A percentile compares a stretch with the other conserved stretches of the same genome.
Evolutionary conservation across 1,140 invertebrate species (phyloP).

Genomic region (Drosophila elegans): DNA sequence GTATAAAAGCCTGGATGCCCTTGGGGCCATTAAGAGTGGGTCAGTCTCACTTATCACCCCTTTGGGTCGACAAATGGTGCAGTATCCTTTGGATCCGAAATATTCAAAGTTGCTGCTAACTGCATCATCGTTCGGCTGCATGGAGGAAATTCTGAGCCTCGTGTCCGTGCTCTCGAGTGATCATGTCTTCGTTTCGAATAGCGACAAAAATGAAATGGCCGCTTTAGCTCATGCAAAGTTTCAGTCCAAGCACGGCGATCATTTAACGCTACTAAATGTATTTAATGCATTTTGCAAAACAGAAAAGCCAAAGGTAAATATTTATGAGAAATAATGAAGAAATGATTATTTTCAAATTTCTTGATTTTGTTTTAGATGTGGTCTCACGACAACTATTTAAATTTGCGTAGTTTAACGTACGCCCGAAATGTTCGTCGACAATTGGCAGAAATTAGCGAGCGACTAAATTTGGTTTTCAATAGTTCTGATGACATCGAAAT

Average conservation of each 20-base stretch:
- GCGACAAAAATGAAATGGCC: constrained; percentile 88
- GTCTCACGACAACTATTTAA: constrained; percentile 96
- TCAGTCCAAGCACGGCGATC: constrained; percentile 94
- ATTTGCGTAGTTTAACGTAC: constrained; percentile 93
- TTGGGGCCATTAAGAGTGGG: constrained; percentile 89
- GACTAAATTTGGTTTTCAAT: constrained; percentile 88
- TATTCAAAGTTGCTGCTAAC: constrained; percentile 94
- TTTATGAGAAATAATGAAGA: not conserved
- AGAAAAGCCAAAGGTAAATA: constrained; percentile 89
- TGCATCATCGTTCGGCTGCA: constrained; percentile 91
- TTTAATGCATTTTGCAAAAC: constrained; percentile 91
- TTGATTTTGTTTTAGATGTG: constrained; percentile 88
- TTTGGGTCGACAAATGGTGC: constrained; percentile 93
- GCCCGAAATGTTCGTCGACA: constrained; percentile 93
- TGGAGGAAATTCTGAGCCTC: constrained; percentile 91
- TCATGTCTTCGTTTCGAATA: constrained; percentile 86
- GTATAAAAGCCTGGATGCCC: constrained; percentile 89
- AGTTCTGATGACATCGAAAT: constrained; percentile 91
- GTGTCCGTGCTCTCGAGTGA: constrained; percentile 88
- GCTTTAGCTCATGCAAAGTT: constrained; percentile 91
- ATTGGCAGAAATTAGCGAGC: constrained; percentile 91
- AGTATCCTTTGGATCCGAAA: constrained; percentile 96
- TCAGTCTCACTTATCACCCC: constrained; percentile 87
- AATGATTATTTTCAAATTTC: too few species aligned
- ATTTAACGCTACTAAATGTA: constrained; percentile 96